phyloP scores from a whole-genome alignment of 2,888 invertebrate species.

The Agrochola lychnidis region DNA sequence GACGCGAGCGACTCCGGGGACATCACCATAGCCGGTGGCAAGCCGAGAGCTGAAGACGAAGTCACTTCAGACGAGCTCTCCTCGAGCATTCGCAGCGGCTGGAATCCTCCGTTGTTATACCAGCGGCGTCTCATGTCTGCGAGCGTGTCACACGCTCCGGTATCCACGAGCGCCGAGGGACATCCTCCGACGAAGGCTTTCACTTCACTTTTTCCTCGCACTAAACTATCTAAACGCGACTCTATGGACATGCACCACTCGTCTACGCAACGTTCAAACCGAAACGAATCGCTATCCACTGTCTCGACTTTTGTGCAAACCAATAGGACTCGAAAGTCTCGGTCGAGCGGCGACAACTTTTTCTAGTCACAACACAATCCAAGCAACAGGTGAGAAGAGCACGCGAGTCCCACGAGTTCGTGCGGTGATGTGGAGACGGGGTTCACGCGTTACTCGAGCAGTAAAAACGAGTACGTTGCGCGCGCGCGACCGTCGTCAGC shows the following conservation, averaged over 20 bases:
- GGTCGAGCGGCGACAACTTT: constrained; percentile 70
- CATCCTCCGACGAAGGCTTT: constrained; percentile 87
- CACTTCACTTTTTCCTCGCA: constrained; percentile 89
- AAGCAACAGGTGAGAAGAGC: constrained; percentile 83
- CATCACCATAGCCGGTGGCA: constrained; percentile 94
- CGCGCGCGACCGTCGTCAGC: constrained; percentile 88
- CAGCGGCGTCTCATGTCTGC: constrained; percentile 94
- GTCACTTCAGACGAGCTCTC: constrained; percentile 95
- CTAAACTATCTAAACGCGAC: constrained; percentile 86
- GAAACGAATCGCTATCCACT: constrained; percentile 83
- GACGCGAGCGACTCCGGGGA: constrained; percentile 94
- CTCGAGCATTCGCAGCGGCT: constrained; percentile 92
- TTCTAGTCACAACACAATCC: constrained; percentile 83
- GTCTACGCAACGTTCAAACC: constrained; percentile 80
- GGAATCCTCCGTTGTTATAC: constrained; percentile 94
- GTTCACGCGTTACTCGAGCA: constrained; percentile 79
- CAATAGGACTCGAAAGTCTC: constrained; percentile 70
- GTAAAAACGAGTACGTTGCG: constrained; percentile 83
- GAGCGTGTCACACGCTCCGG: constrained; percentile 87
- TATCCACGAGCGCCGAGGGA: constrained; percentile 82
- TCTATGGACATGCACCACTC: constrained; percentile 84
- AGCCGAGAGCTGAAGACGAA: constrained; percentile 93
- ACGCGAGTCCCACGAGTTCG: constrained; percentile 79
- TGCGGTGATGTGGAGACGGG: constrained; percentile 77
- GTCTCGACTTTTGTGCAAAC: constrained; percentile 77